Percentiles rank a stretch among this genome's conserved stretches.
Conservation (phyloP, 2,113 vertebrate genomes). For the Tetrax tetrax region DNA sequence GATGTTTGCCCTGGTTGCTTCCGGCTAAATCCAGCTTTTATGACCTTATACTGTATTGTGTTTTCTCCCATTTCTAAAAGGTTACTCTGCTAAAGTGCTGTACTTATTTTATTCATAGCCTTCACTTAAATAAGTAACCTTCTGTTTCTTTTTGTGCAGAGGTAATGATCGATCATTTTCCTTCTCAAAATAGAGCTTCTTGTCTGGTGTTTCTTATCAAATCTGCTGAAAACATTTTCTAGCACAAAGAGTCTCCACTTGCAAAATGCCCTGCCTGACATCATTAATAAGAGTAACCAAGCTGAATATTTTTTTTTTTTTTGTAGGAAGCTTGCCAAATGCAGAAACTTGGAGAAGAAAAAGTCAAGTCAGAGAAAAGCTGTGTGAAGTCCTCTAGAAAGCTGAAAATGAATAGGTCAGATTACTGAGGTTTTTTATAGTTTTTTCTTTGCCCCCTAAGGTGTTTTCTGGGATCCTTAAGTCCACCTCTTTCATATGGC, state of each 20-base stretch:
- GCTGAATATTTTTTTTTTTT: not conserved
- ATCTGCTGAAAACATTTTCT: not conserved
- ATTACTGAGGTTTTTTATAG: not conserved
- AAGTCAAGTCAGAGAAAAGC: not conserved
- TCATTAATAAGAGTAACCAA: slow-evolving; percentile 25
- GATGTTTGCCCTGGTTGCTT: not conserved
- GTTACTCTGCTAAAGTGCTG: not conserved
- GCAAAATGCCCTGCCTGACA: not conserved
- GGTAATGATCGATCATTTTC: slow-evolving; percentile 15
- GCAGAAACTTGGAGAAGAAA: not conserved
- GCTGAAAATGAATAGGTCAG: not conserved
- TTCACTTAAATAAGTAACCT: slow-evolving; percentile 19
- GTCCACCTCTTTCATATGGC: not conserved
- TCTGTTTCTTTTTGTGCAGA: not conserved
- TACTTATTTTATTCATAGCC: slow-evolving; percentile 3
- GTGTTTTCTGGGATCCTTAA: not conserved
- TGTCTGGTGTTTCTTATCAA: slow-evolving; percentile 19
- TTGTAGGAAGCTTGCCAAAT: not conserved
- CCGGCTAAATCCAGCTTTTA: not conserved
- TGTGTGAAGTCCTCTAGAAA: not conserved
- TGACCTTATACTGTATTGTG: not conserved
- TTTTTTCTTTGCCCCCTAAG: not conserved
- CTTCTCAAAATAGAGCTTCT: slow-evolving; percentile 16
- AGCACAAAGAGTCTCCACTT: not conserved
- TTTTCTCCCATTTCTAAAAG: not conserved